Evolutionary conservation across 2,797 vertebrate species (phyloP).

Genomic region (Cygnus olor): DNA sequence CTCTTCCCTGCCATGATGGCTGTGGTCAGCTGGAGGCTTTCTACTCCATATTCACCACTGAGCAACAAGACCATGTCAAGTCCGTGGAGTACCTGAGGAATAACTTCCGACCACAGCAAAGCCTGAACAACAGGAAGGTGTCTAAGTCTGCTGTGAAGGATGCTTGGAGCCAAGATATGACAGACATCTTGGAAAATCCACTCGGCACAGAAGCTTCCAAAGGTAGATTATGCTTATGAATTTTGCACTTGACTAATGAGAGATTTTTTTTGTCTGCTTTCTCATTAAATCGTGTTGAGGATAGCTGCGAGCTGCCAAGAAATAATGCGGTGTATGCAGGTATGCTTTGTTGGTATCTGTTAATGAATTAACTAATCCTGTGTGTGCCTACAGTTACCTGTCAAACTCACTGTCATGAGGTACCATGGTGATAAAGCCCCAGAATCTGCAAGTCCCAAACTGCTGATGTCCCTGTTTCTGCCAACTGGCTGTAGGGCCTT

Average conservation of each 20-base stretch:
- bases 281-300: background rate
- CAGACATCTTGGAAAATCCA: conserved; percentile 84
- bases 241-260: background rate
- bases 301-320: background rate
- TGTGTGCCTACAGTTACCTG: background rate
- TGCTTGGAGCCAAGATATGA: conserved; percentile 90
- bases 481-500: background rate
- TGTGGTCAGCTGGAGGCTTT: conserved; percentile 91
- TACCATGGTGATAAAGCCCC: background rate
- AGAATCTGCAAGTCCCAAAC: background rate
- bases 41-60: conserved; percentile 98
- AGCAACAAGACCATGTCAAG: conserved; percentile 98
- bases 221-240: conserved; percentile 77
- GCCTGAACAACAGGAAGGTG: conserved; percentile 86
- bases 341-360: background rate
- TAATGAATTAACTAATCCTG: background rate
- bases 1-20: conserved; percentile 24
- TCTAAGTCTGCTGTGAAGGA: conserved; percentile 94
- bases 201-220: conserved; percentile 92
- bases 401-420: background rate
- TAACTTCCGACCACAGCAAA: conserved; percentile 93
- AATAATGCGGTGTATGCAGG: background rate
- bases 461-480: background rate
- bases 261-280: background rate
- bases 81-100: conserved; percentile 96